Evolutionary conservation across 2,113 vertebrate genomes (phyloP).

Genomic region (Oryzias celebensis): DNA sequence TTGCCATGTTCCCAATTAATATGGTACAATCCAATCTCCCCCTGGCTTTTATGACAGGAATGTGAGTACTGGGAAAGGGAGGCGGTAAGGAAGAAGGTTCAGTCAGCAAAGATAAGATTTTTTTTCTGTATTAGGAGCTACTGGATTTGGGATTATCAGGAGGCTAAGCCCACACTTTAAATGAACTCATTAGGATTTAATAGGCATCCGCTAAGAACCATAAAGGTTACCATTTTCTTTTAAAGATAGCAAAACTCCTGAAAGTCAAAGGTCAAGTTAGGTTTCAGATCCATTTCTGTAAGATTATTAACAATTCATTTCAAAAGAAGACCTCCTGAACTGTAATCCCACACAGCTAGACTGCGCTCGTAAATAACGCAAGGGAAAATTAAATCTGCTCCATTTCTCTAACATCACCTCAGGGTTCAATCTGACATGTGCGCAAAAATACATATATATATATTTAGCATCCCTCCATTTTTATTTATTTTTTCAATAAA

Average conservation of each 20-base stretch:
- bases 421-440: constrained; percentile 23
- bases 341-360: constrained; percentile 16
- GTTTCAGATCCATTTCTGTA: not conserved
- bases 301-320: not conserved
- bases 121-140: constrained; percentile 9
- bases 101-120: constrained; percentile 30
- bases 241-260: not conserved
- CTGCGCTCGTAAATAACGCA: constrained; percentile 31
- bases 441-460: not conserved
- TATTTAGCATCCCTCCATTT: constrained; percentile 5
- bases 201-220: not conserved
- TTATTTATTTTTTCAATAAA: not conserved
- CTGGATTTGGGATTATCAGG: constrained; percentile 3
- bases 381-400: constrained; percentile 51
- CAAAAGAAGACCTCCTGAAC: constrained; percentile 2
- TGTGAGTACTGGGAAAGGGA: constrained; percentile 58
- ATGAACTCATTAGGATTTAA: not conserved
- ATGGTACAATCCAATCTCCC: constrained; percentile 61
- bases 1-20: not conserved
- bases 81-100: constrained; percentile 61
- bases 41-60: constrained; percentile 69
- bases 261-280: constrained; percentile 1
- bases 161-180: not conserved
- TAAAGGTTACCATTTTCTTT: not conserved
- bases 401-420: constrained; percentile 37